These are phyloP conservation scores for Heterodera carotae DNA, from an alignment of 1,140 invertebrate species.

Conservation along the genomic window DNA sequence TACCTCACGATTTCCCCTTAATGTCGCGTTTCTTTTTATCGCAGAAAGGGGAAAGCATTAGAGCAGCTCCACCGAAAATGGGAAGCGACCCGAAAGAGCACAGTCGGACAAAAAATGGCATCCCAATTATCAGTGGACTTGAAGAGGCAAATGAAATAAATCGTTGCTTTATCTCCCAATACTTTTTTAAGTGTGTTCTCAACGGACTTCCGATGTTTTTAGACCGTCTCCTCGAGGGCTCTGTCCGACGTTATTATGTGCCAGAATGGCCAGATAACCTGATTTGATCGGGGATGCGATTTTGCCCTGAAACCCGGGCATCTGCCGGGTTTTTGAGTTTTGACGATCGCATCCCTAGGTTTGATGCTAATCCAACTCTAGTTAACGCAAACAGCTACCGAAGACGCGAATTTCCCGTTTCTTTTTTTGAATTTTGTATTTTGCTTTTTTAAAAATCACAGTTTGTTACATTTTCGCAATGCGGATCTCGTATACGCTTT, in stretches of 20 bases:
- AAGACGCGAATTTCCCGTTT: too few species aligned
- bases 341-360: too few species aligned
- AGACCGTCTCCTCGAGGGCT: slow-evolving; percentile 90
- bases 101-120: not conserved
- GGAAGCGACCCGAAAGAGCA: not conserved
- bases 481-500: too few species aligned
- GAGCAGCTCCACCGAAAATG: not conserved
- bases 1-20: not conserved
- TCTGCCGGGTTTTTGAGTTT: too few species aligned
- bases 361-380: too few species aligned
- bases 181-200: slow-evolving; percentile 65
- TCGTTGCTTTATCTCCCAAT: not conserved
- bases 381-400: too few species aligned
- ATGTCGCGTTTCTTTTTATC: not conserved
- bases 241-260: slow-evolving; percentile 87
- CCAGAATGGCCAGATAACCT: slow-evolving; percentile 84
- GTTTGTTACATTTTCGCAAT: too few species aligned
- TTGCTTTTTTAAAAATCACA: too few species aligned
- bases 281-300: too few species aligned
- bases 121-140: not conserved
- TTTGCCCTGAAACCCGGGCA: too few species aligned
- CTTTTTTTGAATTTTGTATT: too few species aligned
- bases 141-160: not conserved
- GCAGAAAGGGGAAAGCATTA: not conserved
- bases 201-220: slow-evolving; percentile 93